phyloP scores from a whole-genome alignment of 2,797 vertebrate genomes.

The Pseudochromis fuscus region DNA sequence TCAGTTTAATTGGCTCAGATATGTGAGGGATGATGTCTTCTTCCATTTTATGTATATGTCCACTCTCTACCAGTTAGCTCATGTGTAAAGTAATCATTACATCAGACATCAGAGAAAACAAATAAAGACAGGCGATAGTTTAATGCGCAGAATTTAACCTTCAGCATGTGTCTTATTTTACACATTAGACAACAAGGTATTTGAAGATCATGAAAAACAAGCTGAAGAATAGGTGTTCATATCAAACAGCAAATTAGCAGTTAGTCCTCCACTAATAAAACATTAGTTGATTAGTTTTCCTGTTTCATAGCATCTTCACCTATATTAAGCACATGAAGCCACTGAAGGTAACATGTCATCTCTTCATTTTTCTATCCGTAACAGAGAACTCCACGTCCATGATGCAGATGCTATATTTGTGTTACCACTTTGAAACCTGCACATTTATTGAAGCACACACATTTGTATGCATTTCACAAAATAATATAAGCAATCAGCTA shows the following conservation, averaged over 20 bases:
- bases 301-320: conserved; percentile 9
- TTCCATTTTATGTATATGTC: conserved; percentile 52
- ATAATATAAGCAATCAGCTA: conserved; percentile 3
- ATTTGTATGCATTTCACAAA: conserved; percentile 29
- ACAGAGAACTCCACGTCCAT: background rate
- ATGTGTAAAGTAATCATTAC: conserved; percentile 6
- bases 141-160: background rate
- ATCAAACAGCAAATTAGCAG: background rate
- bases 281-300: background rate
- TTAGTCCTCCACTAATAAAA: background rate
- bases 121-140: background rate
- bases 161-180: background rate
- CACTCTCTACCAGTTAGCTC: conserved; percentile 29
- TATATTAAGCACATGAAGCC: conserved; percentile 3
- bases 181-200: background rate
- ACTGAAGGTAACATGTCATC: background rate
- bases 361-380: background rate
- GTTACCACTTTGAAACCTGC: background rate
- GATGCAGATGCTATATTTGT: background rate
- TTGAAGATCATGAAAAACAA: conserved; percentile 3
- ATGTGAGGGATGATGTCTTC: conserved; percentile 51
- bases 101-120: conserved; percentile 28
- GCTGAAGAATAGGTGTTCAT: background rate
- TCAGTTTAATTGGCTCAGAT: conserved; percentile 60
- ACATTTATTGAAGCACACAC: conserved; percentile 14